phyloP scores from a whole-genome alignment of 2,797 vertebrate genomes.

The Poecilia gillii region DNA sequence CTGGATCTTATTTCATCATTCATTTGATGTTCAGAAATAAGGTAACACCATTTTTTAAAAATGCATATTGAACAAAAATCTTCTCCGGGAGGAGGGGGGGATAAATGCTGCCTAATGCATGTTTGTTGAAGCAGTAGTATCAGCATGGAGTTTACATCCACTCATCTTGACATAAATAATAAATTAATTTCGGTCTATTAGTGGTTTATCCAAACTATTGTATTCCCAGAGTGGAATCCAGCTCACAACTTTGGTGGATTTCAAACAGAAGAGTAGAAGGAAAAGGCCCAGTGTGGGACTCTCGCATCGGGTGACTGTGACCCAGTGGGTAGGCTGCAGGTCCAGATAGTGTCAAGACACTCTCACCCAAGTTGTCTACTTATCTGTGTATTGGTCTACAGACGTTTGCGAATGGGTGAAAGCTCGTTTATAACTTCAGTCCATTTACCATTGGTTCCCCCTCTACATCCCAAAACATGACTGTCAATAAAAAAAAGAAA shows the following conservation, averaged over 20 bases:
- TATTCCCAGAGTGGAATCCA: neutral
- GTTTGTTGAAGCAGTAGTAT: neutral
- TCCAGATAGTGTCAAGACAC: neutral
- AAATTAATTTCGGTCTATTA: neutral
- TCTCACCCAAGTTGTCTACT: neutral
- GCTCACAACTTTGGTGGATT: neutral
- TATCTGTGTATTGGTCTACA: neutral
- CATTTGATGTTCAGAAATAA: neutral
- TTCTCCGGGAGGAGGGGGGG: neutral
- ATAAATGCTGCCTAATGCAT: neutral
- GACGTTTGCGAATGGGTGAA: neutral
- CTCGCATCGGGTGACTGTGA: neutral
- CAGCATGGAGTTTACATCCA: neutral
- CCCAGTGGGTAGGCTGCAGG: neutral
- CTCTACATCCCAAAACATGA: neutral
- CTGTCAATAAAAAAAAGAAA: neutral
- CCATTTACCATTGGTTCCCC: neutral
- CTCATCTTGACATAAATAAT: neutral
- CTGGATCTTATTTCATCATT: neutral
- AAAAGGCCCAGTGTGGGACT: too few relatives aligned
- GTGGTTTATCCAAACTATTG: neutral
- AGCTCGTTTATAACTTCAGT: neutral
- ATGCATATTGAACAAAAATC: neutral
- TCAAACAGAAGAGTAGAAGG: neutral
- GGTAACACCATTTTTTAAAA: neutral